Evolutionary conservation across 2,888 invertebrate species (phyloP).

Genomic region (Acrobasis suavella): DNA sequence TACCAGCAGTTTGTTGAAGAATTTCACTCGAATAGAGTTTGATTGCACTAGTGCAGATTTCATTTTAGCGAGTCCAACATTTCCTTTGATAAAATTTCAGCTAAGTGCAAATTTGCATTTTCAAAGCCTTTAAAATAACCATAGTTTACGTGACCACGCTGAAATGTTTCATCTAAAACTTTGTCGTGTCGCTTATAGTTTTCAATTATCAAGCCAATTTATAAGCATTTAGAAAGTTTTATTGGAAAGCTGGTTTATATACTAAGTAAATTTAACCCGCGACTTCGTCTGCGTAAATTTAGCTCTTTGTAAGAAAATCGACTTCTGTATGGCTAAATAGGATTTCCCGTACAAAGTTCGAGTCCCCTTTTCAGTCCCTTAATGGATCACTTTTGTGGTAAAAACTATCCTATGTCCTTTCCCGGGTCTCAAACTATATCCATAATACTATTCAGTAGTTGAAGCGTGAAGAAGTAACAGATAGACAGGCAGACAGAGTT

Average conservation of each 20-base stretch:
- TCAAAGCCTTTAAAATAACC: constrained; percentile 19
- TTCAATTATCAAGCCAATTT: neutral
- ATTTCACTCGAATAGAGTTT: constrained; percentile 9
- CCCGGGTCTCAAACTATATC: no score
- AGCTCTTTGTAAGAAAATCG: no score
- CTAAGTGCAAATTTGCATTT: constrained; percentile 15
- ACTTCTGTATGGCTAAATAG: no score
- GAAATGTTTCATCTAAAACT: constrained; percentile 15
- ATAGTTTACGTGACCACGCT: constrained; percentile 7
- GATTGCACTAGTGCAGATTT: constrained; percentile 14
- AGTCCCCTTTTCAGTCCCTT: no score
- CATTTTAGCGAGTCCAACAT: constrained; percentile 12
- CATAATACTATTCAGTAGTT: no score
- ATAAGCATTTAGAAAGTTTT: neutral
- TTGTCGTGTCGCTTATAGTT: neutral
- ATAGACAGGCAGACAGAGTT: no score
- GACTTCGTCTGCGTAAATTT: no score
- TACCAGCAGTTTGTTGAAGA: neutral
- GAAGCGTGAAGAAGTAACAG: no score
- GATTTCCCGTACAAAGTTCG: no score
- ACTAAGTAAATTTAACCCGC: neutral
- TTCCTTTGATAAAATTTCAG: constrained; percentile 19
- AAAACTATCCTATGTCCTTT: no score
- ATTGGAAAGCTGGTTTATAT: neutral
- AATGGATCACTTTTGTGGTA: no score